Evolutionary conservation across 2,113 vertebrate species (phyloP), one percentile per base, ranked within the genome.

Genomic region (Lepisosteus oculatus): DNA sequence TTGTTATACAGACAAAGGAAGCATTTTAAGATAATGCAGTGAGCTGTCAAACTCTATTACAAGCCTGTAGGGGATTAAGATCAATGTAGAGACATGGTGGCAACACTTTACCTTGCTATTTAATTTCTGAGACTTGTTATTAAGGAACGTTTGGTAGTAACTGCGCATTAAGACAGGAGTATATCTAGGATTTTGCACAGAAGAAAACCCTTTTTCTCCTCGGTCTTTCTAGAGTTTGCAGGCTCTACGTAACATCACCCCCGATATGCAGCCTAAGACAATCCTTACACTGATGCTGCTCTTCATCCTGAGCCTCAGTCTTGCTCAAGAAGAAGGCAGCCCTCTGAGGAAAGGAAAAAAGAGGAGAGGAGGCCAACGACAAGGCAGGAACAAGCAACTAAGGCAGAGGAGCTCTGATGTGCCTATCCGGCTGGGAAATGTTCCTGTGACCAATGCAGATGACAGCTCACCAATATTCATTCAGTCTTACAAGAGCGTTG

Each of bases 221-320:
- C 14, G 47, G 65, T 29, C 14, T 3, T 42, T n/a, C 29, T 67
- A 68, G 66, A 8, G 43, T 8, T 43, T 15, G 15, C 15, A 9
- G 45, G 70, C 61, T 67, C 61, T 61, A 73, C 70, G 80, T 79
- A 78, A 12, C 69, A 70, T 78, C 77, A 63, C 47, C 64, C 72
- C 76, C 68, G 80, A 7, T 71, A 97, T 97, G 96, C 90, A 89
- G 86, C 76, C 77, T 70, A 71, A 80, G 71, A 68, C 83, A 6
- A 5, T 93, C 41, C 61, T 88, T 69, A 91, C 51, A 13, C 83
- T 74, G 62, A 54, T 87, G 6, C 82, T 94, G 72, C 72, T 94
- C 2, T 54, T 84, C 3, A 81, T 29, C 67, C 76, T 90, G 75
- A 85, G 79, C 73, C 9, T 78, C 6, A 85, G 77, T 3, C 29